A percentile compares a stretch with the other conserved stretches of the same genome.
phyloP scores from a whole-genome alignment of 2,113 vertebrate species.

The Tinamus guttatus region DNA sequence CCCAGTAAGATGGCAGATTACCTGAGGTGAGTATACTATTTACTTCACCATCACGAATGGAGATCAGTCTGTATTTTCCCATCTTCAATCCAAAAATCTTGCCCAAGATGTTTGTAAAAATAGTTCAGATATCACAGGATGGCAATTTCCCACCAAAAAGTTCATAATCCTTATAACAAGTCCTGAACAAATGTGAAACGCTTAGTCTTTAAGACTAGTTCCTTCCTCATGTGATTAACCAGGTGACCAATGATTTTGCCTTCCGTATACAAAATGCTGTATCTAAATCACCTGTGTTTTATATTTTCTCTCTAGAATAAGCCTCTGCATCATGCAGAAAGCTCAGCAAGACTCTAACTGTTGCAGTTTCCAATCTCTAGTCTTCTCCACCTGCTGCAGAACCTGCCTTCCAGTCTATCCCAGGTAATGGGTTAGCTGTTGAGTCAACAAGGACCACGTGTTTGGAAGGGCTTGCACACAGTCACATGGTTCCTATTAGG shows the following conservation, averaged over 20 bases:
- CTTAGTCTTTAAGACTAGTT: not conserved
- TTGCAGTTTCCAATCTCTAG: not conserved
- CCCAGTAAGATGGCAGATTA: not conserved
- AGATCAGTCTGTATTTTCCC: not conserved
- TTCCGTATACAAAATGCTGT: not conserved
- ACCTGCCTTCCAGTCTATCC: not conserved
- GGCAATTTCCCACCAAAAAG: too few species aligned
- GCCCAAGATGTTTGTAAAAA: not conserved
- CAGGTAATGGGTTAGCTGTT: not conserved
- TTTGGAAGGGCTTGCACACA: not conserved
- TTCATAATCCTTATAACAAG: not conserved
- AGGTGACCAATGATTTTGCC: not conserved
- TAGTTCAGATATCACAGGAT: not conserved
- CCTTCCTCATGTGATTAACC: not conserved
- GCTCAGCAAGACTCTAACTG: accelerated
- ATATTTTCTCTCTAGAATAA: not conserved
- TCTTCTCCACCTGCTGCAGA: not conserved
- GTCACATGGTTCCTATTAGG: not conserved
- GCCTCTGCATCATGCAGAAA: not conserved
- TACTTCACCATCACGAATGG: not conserved
- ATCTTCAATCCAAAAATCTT: not conserved
- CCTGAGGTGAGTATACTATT: not conserved
- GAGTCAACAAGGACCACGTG: not conserved
- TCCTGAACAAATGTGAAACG: not conserved
- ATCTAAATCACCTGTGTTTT: not conserved